These are phyloP conservation scores for Colletes gigas DNA, from an alignment of 1,140 invertebrate species.

Conservation along the genomic window DNA sequence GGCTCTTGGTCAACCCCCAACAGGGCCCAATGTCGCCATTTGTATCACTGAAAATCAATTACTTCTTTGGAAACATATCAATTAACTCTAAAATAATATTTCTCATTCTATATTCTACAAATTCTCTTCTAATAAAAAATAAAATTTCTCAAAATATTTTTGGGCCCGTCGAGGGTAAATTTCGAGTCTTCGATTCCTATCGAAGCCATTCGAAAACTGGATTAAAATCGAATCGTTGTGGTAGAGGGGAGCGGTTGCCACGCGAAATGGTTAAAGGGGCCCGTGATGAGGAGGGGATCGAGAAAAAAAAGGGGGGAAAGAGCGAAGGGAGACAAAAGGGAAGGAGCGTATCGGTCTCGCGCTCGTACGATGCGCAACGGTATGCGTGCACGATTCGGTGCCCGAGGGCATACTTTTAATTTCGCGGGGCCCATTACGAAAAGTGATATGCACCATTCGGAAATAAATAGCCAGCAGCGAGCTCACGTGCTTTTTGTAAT, in stretches of 20 bases:
- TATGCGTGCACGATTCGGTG: slow-evolving; percentile 63
- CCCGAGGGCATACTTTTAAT: slow-evolving; percentile 67
- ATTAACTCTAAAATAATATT: no score
- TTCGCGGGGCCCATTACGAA: slow-evolving; percentile 66
- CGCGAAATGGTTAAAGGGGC: background rate
- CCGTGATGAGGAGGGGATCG: background rate
- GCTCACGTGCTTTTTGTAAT: slow-evolving; percentile 75
- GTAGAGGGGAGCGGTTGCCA: slow-evolving; percentile 21
- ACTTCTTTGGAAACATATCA: no score
- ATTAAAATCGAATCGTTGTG: slow-evolving; percentile 16
- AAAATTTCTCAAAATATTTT: no score
- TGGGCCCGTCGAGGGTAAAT: no score
- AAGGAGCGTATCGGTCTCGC: slow-evolving; percentile 37
- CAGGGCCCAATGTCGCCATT: no score
- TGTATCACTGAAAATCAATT: no score
- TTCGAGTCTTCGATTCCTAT: background rate
- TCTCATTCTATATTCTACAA: no score
- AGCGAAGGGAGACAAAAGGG: background rate
- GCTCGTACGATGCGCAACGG: slow-evolving; percentile 26
- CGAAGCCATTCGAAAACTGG: background rate
- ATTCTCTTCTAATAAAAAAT: no score
- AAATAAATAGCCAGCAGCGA: slow-evolving; percentile 69
- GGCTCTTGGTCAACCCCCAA: no score
- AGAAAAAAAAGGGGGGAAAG: background rate
- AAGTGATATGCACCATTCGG: slow-evolving; percentile 70